Evolutionary conservation across 2,113 vertebrate species (phyloP), one percentile per base, ranked within the genome.

Genomic region (Heterochromis multidens): DNA sequence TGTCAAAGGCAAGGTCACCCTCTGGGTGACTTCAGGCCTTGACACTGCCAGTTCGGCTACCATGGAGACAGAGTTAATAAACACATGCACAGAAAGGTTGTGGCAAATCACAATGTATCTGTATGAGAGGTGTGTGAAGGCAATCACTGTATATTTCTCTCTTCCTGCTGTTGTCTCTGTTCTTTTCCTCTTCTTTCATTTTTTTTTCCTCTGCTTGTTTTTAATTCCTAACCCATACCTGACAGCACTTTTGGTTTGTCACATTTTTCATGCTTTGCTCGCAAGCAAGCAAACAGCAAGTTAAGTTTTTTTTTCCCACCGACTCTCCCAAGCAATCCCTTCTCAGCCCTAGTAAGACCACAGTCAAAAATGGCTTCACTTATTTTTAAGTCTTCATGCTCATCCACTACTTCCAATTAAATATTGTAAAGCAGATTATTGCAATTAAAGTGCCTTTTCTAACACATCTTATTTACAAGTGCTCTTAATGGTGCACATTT

Each of bases 1-100:
- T 89, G 87, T 92, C 88, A 87, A 83, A 89, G 82, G 43, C 91
- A 92, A 92, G 89, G 92, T 92, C 91, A 89, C 76, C 77, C 86
- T 82, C 80, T 83, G 65, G 84, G 78, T 31, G 79, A 86, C 72
- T 86, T 89, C 29, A 57, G 76, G 60, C 79, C 80, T 77, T 74
- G 27, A 88, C 82, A 56, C 80, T 70, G 63, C 56, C 80, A 84
- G 79, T 82, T 79, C 3, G 13, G 93, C 93, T 91, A 59, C 93
- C 91, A 91, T 91, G 89, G 93, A 81, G 81, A 93, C 80, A 40
- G 78, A 81, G 77, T 85, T 88, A 89, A 92, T 76, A 62, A 92
- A 61, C 87, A 88, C 77, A 81, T 82, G 80, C n/a, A 62, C 56
- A 77, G 77, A 62, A 11, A 91, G 46, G 63, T 70, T 54, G 25